Percentiles rank a stretch among this genome's conserved stretches.
phyloP scores from a whole-genome alignment of 2,113 vertebrate species.

The Toxotes jaculatrix region DNA sequence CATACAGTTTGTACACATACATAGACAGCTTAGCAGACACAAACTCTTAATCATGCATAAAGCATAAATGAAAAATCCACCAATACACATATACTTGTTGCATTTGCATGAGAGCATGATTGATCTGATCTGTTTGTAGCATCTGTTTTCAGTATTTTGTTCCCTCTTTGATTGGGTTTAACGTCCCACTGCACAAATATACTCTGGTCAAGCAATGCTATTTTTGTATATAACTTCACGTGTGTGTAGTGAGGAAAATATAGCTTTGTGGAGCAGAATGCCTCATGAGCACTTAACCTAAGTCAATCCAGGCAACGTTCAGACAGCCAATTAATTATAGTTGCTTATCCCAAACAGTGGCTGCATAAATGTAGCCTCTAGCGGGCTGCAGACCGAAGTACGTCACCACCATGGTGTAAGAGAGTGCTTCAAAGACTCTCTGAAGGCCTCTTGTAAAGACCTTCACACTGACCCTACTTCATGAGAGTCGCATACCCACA shows the following conservation, averaged over 20 bases:
- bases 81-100: background rate
- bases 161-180: constrained; percentile 46
- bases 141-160: constrained; percentile 53
- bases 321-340: constrained; percentile 57
- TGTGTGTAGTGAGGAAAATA: constrained; percentile 31
- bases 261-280: constrained; percentile 25
- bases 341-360: constrained; percentile 31
- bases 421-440: constrained; percentile 51
- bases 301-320: constrained; percentile 40
- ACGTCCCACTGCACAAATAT: constrained; percentile 29
- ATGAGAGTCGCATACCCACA: constrained; percentile 25
- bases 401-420: constrained; percentile 38
- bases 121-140: constrained; percentile 6
- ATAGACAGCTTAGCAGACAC: background rate
- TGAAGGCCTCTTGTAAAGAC: constrained; percentile 33
- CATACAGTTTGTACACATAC: background rate
- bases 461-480: constrained; percentile 29
- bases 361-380: constrained; percentile 35
- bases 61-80: constrained; percentile 1
- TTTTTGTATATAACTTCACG: constrained; percentile 31
- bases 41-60: constrained; percentile 32
- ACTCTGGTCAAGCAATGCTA: constrained; percentile 21
- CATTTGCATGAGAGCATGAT: background rate
- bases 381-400: constrained; percentile 18
- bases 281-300: constrained; percentile 49